Evolutionary conservation across 2,113 vertebrate genomes (phyloP), one percentile per base, ranked within the genome.

Genomic region (Mormoops blainvillei): DNA sequence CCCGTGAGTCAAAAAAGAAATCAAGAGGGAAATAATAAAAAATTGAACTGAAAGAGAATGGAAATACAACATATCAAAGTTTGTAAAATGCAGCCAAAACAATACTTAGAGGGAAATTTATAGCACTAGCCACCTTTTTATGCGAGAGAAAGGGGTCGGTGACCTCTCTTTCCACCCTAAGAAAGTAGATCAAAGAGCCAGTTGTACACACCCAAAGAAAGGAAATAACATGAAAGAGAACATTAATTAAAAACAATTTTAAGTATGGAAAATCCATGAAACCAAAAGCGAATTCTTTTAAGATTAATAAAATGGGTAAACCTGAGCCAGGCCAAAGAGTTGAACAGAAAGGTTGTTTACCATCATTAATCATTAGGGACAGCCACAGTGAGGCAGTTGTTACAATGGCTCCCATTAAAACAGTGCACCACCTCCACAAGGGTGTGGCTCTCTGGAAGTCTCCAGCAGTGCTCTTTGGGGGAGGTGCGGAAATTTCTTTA

Each of bases 221-320:
- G 26, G 56, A 81, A 65, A 43, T 86, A 36, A 38, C 33, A 45
- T 45, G 68, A 45, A 81, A 80, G 6, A 48, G 67, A 76, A 56
- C 73, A 56, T 52, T 9, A 86, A 19, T 10, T 50, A 58, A 80
- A 67, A 8, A 45, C 52, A 61, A 41, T 45, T 28, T 80, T 65
- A 41, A 76, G 68, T 89, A 58, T 16, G 67, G n/a, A 74, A 74
- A 89, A 36, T 38, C 36, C 11, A 6, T 77, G 1, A 52, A 68
- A 54, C 45, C 70, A 63, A 61, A 85, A 88, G 14, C 82, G 87
- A 20, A 65, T 90, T 77, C 26, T 74, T 80, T 82, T 61, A 56
- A 88, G 58, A 67, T 22, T 28, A 67, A 58, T 85, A 52, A 96
- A 45, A 68, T 56, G 31, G 56, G 58, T 80, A 74, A 80, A 65